Percentiles rank a stretch among this genome's conserved stretches.
phyloP scores from a whole-genome alignment of 2,113 vertebrate genomes.

The Stegastes partitus region DNA sequence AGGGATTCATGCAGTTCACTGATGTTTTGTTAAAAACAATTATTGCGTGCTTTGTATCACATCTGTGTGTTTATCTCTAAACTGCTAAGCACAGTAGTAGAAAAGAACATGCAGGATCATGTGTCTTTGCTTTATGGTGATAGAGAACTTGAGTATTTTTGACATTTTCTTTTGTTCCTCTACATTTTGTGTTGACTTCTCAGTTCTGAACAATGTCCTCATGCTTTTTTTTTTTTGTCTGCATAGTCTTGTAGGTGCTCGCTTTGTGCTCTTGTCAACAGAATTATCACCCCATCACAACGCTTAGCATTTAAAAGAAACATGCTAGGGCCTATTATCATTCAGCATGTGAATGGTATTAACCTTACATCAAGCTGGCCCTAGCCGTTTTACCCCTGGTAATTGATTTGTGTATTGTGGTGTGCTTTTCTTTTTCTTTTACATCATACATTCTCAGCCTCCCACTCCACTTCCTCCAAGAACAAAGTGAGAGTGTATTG shows the following conservation, averaged over 20 bases:
- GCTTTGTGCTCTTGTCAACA: slow-evolving; percentile 39
- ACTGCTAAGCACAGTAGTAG: neutral
- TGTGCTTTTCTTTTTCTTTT: slow-evolving; percentile 61
- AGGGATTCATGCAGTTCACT: slow-evolving; percentile 18
- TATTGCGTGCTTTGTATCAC: slow-evolving; percentile 14
- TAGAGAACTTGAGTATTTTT: neutral
- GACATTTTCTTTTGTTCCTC: slow-evolving; percentile 1
- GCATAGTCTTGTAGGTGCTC: slow-evolving; percentile 24
- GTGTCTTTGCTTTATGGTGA: neutral
- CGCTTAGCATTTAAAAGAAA: slow-evolving; percentile 58
- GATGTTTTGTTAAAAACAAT: slow-evolving; percentile 25
- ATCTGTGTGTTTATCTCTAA: neutral
- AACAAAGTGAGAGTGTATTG: slow-evolving; percentile 80
- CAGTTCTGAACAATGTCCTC: slow-evolving; percentile 6
- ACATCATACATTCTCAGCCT: slow-evolving; percentile 65
- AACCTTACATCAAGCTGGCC: slow-evolving; percentile 53
- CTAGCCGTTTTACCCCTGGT: slow-evolving; percentile 27
- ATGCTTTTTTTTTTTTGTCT: slow-evolving; percentile 3
- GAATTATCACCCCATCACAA: slow-evolving; percentile 40
- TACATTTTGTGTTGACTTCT: slow-evolving; percentile 1
- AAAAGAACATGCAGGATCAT: neutral
- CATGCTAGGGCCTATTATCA: slow-evolving; percentile 47
- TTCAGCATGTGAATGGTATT: slow-evolving; percentile 60
- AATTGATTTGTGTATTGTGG: slow-evolving; percentile 63
- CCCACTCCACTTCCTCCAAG: slow-evolving; percentile 61